Evolutionary conservation across 2,797 vertebrate species (phyloP).

Genomic region (Tapirus indicus): DNA sequence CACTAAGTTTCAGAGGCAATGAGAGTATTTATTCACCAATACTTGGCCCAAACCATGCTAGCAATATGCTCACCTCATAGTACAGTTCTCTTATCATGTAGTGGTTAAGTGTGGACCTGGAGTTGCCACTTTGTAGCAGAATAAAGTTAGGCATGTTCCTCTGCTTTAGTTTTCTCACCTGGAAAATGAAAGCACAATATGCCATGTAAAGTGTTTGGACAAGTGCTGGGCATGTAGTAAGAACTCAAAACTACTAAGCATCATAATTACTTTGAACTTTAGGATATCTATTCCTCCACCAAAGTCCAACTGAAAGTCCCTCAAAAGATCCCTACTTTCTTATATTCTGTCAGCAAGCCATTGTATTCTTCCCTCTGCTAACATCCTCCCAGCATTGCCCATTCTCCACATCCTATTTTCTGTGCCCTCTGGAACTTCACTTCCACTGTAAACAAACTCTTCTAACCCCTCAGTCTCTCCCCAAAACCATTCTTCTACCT

Average conservation of each 20-base stretch:
- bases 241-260: background rate
- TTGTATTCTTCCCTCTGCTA: background rate
- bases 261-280: background rate
- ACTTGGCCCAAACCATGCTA: background rate
- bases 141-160: background rate
- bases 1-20: background rate
- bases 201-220: background rate
- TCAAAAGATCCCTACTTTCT: background rate
- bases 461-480: background rate
- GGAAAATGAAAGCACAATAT: background rate
- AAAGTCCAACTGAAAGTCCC: background rate
- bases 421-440: background rate
- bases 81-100: background rate
- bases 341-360: background rate
- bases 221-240: background rate
- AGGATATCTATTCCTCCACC: background rate
- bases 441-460: background rate
- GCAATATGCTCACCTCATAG: background rate
- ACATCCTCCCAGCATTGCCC: background rate
- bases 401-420: background rate
- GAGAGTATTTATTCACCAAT: constrained; percentile 26
- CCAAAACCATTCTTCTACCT: background rate
- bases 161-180: background rate
- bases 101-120: background rate
- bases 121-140: background rate